Evolutionary conservation across 92 coral and sea anemone species (phyloP), one percentile per base, ranked within the genome.

Genomic region (Epizoanthus ramosus): DNA sequence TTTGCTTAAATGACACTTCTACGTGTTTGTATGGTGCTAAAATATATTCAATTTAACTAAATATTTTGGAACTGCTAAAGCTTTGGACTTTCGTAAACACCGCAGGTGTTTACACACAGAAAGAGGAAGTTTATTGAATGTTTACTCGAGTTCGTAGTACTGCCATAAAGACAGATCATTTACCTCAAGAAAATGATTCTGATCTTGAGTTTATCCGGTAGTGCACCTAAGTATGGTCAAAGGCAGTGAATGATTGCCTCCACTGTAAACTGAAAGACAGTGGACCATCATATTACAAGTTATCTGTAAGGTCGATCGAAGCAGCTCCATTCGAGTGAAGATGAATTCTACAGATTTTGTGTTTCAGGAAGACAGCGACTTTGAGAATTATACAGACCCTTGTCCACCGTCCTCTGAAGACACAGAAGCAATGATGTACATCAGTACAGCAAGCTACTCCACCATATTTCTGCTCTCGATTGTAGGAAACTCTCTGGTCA

Each of bases 131-230:
- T 54, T 65, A 67, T 31, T 67, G 43, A 16, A 33, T 74, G 79
- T 74, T 54, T 52, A 74, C 63, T 17, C 31, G 54, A 17, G 57
- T 15, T 71, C 21, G 19, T 56, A 50, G 43, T 37, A 13, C 22
- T 74, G 65, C 79, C 79, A 74, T 74, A 74, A 74, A 74, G 53
- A 58, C 58, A 71, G 57, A 14, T 35, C 57, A 45, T 23, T 71
- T 41, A 17, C 28, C 64, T 52, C 63, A 74, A 15, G 63, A 18
- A 28, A 56, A 74, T 74, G 15, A n/a, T 28, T n/a, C 0, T 3
- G 21, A 6, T 23, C 79, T 25, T 31, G 33, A 71, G 57, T 41
- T 41, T 45, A 14, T 21, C 75, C 45, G 31, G 57, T 71, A 15
- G 74, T 50, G 43, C 57, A 23, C 22, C 65, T 63, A 53, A 53